phyloP scores from a whole-genome alignment of 2,888 invertebrate genomes.

The Augochlorella aurata region DNA sequence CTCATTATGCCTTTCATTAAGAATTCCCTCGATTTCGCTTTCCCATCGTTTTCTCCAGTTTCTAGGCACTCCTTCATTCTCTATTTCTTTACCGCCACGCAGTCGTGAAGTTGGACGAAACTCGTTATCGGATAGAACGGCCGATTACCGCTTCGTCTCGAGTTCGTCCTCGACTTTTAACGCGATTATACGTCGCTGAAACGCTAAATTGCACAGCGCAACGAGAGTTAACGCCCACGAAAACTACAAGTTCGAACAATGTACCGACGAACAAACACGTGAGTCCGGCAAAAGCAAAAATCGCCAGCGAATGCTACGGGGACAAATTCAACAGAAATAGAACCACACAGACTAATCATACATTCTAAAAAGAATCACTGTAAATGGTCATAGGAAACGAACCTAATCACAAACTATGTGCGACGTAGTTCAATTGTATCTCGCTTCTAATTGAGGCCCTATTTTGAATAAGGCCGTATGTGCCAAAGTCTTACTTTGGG shows the following conservation, averaged over 20 bases:
- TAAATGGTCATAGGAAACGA: not conserved
- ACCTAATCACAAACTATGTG: not conserved
- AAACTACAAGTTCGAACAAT: constrained; percentile 57
- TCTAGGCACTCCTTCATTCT: constrained; percentile 46
- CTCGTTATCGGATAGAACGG: constrained; percentile 73
- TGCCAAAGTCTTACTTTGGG: no score
- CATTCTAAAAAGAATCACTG: not conserved
- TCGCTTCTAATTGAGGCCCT: no score
- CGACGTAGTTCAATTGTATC: not conserved
- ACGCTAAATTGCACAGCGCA: constrained; percentile 66
- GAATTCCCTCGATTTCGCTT: constrained; percentile 37
- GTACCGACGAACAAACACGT: constrained; percentile 44
- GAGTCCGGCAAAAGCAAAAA: constrained; percentile 27
- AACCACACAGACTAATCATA: not conserved
- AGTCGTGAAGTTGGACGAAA: constrained; percentile 69
- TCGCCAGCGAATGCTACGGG: not conserved
- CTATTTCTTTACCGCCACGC: constrained; percentile 56
- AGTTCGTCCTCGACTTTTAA: constrained; percentile 74
- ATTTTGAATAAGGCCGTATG: no score
- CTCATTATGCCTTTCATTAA: constrained; percentile 37
- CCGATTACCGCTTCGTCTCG: constrained; percentile 72
- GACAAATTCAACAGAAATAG: not conserved
- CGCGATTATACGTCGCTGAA: constrained; percentile 70
- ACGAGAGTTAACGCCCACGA: constrained; percentile 65
- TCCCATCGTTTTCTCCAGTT: constrained; percentile 27